Evolutionary conservation across 53 echinoderm and acorn worm genomes (phyloP).

Genomic region (Pentamera pediparva): DNA sequence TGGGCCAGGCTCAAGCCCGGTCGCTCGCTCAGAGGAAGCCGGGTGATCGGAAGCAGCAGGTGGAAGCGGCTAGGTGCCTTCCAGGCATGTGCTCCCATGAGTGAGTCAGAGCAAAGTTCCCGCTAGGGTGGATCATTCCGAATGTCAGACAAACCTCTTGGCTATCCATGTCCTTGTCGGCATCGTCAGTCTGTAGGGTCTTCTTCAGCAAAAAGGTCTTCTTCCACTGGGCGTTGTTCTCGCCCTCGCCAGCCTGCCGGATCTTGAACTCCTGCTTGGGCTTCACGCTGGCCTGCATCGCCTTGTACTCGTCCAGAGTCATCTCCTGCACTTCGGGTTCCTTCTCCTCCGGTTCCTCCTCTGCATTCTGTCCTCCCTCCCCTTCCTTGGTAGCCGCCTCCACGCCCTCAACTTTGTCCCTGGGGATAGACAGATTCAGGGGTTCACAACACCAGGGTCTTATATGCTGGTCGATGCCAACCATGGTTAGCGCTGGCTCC

Average conservation of each 20-base stretch:
- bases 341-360: slow-evolving; percentile 57
- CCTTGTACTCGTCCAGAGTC: slow-evolving; percentile 98
- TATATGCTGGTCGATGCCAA: not conserved
- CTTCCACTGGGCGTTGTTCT: slow-evolving; percentile 83
- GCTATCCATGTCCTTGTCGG: slow-evolving; percentile 52
- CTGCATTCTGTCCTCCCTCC: too few relatives aligned
- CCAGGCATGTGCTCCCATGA: too few relatives aligned
- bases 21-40: too few relatives aligned
- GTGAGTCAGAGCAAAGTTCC: too few relatives aligned
- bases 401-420: slow-evolving; percentile 11
- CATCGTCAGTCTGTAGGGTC: slow-evolving; percentile 34
- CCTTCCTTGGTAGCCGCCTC: slow-evolving; percentile 26
- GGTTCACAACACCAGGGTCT: not conserved
- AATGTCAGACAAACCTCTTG: too few relatives aligned
- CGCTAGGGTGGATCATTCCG: too few relatives aligned
- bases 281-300: slow-evolving; percentile 55
- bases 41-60: too few relatives aligned
- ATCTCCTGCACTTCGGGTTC: slow-evolving; percentile 84
- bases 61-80: too few relatives aligned
- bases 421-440: not conserved
- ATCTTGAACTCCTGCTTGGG: slow-evolving; percentile 71
- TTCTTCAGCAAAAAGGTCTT: slow-evolving; percentile 77
- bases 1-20: too few relatives aligned
- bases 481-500: not conserved
- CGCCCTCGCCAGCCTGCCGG: slow-evolving; percentile 87